Evolutionary conservation across 2,113 vertebrate species (phyloP).

Genomic region (Plecturocebus donacophilus): DNA sequence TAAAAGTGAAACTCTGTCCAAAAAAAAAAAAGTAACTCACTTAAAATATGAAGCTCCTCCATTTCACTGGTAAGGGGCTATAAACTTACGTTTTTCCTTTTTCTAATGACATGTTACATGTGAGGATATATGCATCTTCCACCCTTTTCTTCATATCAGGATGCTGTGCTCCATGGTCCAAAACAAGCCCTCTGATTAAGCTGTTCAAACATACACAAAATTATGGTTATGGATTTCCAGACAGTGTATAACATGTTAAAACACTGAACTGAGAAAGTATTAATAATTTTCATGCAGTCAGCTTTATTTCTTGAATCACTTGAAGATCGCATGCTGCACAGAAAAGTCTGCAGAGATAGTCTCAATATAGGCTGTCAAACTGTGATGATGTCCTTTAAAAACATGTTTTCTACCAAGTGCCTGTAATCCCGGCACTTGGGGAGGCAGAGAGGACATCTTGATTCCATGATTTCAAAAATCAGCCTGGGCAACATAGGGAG

Average conservation of each 20-base stretch:
- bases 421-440: no score
- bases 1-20: no score
- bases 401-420: not conserved
- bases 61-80: not conserved
- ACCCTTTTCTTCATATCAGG: constrained; percentile 99
- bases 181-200: constrained; percentile 93
- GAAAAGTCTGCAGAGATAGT: not conserved
- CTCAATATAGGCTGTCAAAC: not conserved
- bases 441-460: no score
- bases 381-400: not conserved
- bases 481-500: no score
- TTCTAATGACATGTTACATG: constrained; percentile 97
- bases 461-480: no score
- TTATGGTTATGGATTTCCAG: not conserved
- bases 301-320: not conserved
- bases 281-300: fast-evolving
- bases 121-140: constrained; percentile 95
- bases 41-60: not conserved
- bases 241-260: not conserved
- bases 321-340: not conserved
- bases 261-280: not conserved
- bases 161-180: constrained; percentile 97
- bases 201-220: constrained; percentile 70
- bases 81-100: constrained; percentile 92
- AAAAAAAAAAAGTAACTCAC: not conserved